phyloP scores from a whole-genome alignment of 2,113 vertebrate genomes.

The Ellobius talpinus region DNA sequence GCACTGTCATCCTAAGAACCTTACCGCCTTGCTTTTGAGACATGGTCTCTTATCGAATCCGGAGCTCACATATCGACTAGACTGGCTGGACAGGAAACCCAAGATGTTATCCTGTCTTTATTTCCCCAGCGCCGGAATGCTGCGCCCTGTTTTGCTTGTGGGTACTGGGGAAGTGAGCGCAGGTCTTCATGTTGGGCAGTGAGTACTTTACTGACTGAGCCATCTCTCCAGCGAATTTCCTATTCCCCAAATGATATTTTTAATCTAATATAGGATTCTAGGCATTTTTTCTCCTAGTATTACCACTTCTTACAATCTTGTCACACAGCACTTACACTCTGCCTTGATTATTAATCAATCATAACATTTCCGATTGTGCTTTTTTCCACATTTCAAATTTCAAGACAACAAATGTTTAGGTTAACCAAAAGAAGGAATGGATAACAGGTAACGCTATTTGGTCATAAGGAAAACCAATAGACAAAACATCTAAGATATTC shows the following conservation, averaged over 20 bases:
- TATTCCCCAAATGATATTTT: not conserved
- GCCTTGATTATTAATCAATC: not conserved
- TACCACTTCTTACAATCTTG: not conserved
- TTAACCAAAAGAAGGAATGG: not conserved
- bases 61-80: not conserved
- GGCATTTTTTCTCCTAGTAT: not conserved
- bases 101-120: not conserved
- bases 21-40: not conserved
- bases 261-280: not conserved
- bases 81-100: not conserved
- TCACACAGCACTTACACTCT: no score
- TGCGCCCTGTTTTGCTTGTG: not conserved
- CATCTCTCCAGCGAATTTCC: not conserved
- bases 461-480: slow-evolving; percentile 25
- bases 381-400: slow-evolving; percentile 12
- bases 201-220: not conserved
- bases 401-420: not conserved
- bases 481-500: not conserved
- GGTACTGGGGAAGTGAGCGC: not conserved
- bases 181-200: not conserved
- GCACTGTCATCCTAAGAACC: not conserved
- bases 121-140: not conserved
- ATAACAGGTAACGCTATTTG: not conserved
- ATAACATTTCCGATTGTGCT: not conserved
- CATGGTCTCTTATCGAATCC: not conserved